Percentiles rank a stretch among this genome's conserved stretches.
Evolutionary conservation across 2,113 vertebrate genomes (phyloP).

Genomic region (Trogon melanurus): DNA sequence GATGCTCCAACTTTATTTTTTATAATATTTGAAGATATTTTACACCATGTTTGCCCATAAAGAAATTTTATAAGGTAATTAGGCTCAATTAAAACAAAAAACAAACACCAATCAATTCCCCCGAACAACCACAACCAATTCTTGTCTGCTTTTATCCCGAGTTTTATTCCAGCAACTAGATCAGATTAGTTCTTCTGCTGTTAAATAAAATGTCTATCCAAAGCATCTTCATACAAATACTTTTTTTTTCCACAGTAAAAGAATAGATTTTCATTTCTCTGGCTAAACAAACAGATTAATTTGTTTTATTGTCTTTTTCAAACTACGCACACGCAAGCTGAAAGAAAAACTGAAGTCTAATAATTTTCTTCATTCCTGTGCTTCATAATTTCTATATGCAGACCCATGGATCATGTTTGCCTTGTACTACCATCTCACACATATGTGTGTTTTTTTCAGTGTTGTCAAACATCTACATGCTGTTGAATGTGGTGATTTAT

Average conservation of each 20-base stretch:
- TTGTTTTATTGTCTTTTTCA: not conserved
- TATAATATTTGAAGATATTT: not conserved
- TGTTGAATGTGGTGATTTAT: not conserved
- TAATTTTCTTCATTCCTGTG: not conserved
- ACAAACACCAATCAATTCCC: not conserved
- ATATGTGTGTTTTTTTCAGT: not conserved
- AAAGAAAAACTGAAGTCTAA: not conserved
- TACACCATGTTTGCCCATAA: not conserved
- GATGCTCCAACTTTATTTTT: rapidly evolving
- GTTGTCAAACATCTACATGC: not conserved
- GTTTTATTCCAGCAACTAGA: not conserved
- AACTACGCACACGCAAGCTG: not conserved
- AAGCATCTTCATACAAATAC: not conserved
- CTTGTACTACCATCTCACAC: not conserved
- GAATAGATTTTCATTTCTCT: not conserved
- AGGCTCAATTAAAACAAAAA: not conserved
- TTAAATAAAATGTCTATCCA: not conserved
- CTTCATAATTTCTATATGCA: not conserved
- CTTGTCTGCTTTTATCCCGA: not conserved
- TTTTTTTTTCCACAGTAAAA: not conserved
- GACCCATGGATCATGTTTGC: not conserved
- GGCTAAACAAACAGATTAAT: not conserved
- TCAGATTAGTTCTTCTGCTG: no score
- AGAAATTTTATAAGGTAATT: not conserved
- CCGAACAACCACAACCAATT: not conserved